phyloP scores from a whole-genome alignment of 2,113 vertebrate species.

The Symphodus melops region DNA sequence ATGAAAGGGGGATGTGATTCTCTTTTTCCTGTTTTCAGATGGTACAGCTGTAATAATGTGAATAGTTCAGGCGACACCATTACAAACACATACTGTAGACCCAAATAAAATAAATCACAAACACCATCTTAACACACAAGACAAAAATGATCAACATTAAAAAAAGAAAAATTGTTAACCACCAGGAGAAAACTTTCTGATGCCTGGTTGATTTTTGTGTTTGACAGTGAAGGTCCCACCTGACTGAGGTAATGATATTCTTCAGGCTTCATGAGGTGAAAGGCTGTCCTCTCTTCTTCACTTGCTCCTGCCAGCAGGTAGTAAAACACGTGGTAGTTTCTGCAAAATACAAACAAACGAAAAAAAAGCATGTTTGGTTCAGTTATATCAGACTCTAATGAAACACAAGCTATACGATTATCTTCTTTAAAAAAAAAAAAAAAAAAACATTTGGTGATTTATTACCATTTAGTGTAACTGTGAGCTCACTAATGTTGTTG shows the following conservation, averaged over 20 bases:
- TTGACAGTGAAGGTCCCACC: slow-evolving; percentile 79
- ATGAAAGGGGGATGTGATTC: slow-evolving; percentile 56
- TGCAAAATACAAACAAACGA: slow-evolving; percentile 65
- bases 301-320: slow-evolving; percentile 98
- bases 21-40: slow-evolving; percentile 62
- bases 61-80: slow-evolving; percentile 12
- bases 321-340: slow-evolving; percentile 99
- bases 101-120: background rate
- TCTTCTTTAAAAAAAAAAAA: too few relatives aligned
- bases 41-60: background rate
- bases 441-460: too few relatives aligned
- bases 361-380: background rate
- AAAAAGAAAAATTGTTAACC: background rate
- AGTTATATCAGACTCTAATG: too few relatives aligned
- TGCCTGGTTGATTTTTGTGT: too few relatives aligned
- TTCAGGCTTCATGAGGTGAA: slow-evolving; percentile 95
- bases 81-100: slow-evolving; percentile 4
- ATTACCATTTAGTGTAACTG: background rate
- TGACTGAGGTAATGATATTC: slow-evolving; percentile 99
- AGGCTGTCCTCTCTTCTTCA: slow-evolving; percentile 92
- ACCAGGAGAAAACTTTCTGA: background rate
- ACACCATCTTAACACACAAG: background rate
- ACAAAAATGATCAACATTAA: background rate
- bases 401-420: too few relatives aligned
- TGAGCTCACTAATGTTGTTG: background rate